A percentile compares a stretch with the other conserved stretches of the same genome.
These are phyloP conservation scores for Drosophila fuyamai DNA, from an alignment of 1,140 invertebrate genomes.

Conservation along the genomic window DNA sequence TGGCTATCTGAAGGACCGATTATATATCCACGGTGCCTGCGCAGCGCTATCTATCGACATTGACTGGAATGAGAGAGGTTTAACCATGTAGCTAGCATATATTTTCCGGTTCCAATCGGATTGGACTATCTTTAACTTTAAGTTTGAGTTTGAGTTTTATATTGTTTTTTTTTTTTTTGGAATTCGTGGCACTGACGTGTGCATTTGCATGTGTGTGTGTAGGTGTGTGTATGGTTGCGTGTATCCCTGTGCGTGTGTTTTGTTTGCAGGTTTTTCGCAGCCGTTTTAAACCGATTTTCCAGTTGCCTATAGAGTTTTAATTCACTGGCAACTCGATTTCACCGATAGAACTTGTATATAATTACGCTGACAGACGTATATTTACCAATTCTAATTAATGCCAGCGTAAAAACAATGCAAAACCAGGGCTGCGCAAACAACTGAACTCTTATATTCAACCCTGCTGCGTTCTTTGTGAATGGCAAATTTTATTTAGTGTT, in stretches of 20 bases:
- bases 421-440: slow-evolving; percentile 51
- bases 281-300: background rate
- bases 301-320: background rate
- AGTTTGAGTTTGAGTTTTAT: background rate
- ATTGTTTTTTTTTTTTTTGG: slow-evolving; percentile 8
- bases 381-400: slow-evolving; percentile 71
- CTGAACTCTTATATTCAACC: background rate
- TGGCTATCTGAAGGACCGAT: slow-evolving; percentile 60
- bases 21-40: slow-evolving; percentile 61
- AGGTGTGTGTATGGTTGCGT: background rate
- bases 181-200: slow-evolving; percentile 79
- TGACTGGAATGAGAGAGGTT: slow-evolving; percentile 58
- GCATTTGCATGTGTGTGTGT: slow-evolving; percentile 46
- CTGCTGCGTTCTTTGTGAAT: slow-evolving; percentile 1
- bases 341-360: background rate
- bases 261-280: slow-evolving; percentile 17
- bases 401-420: slow-evolving; percentile 65
- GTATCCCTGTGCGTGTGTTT: slow-evolving; percentile 14
- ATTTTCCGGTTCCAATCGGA: background rate
- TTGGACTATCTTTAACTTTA: background rate
- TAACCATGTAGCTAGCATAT: slow-evolving; percentile 18
- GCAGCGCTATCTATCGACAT: slow-evolving; percentile 70
- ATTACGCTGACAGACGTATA: slow-evolving; percentile 6
- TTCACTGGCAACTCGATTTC: slow-evolving; percentile 4
- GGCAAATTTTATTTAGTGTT: background rate